Base-by-base conservation (phyloP, 2,888 invertebrate species). In the Allygus modestus region DNA sequence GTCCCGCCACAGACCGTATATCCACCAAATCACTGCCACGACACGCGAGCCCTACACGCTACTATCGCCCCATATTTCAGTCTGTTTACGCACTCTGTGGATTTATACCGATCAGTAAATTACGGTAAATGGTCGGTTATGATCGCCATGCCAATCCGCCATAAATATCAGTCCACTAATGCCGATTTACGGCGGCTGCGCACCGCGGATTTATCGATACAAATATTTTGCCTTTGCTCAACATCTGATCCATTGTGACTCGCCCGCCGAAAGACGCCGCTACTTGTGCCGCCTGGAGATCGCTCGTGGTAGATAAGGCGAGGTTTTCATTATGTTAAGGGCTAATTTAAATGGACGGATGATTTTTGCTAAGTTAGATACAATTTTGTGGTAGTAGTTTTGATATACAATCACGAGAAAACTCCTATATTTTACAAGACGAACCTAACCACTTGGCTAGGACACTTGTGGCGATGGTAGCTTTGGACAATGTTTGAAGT, bases 41-140 rank as follows among this genome's bases (percentile, higher is more conserved):
- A 15, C 65, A 65, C 65, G 65, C 65, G 20, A 65, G 37, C 11
- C 37, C 20, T 1, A 7, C 77, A 77, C 77, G 77, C 77, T 77
- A 77, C 77, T 28, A 77, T 17, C 46, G 51, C 46, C 58, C 58
- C 58, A 79, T 79, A 79, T 79, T 79, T 79, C 79, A 79, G 12
- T 58, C 79, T 79, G 58, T 79, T 79, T 79, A 79, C 79, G 77
- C 77, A 79, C 79, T 33, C n/a, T 2, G 5, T 17, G 77, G 77
- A 77, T 77, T 77, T 77, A 77, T 77, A 77, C 41, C 77, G 46
- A 77, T 43, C 73, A 43, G 73, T 77, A 77, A 77, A 77, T 77
- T 77, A 51, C 54, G 37, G 58, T 79, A 79, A 77, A 37, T 79
- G 79, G 58, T 58, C 79, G 58, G 28, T 77, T 77, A 46, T 46